Conservation (phyloP, 2,888 invertebrate species). For the Pristionchus mayeri region DNA sequence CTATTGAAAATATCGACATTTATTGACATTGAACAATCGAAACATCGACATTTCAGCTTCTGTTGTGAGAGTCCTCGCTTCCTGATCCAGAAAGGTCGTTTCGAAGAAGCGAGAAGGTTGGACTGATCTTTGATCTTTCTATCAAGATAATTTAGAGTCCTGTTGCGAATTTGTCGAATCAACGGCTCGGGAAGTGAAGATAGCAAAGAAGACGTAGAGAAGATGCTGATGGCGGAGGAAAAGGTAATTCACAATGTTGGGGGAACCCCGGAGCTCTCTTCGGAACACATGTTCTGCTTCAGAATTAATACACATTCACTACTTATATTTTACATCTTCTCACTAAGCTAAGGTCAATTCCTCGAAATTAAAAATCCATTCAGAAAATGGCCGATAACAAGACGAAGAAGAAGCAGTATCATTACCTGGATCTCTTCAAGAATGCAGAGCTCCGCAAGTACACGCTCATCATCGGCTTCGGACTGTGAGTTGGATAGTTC, state of each 20-base stretch:
- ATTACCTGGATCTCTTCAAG: not conserved
- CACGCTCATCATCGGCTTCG: not conserved
- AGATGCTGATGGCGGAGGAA: not conserved
- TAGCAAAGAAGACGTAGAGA: not conserved
- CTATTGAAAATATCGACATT: not conserved
- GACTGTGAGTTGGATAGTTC: not conserved
- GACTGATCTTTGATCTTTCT: not conserved
- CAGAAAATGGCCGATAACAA: not conserved
- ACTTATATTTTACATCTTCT: too few species aligned
- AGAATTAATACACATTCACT: too few species aligned
- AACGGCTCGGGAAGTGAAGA: not conserved
- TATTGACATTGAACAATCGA: not conserved
- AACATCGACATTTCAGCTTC: not conserved
- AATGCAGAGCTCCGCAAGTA: not conserved
- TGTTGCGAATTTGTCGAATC: not conserved
- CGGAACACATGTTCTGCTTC: too few species aligned
- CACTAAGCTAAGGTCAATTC: too few species aligned
- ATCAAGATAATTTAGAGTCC: not conserved
- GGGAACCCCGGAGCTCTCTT: too few species aligned
- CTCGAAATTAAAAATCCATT: not conserved
- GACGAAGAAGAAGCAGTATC: not conserved
- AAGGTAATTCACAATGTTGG: too few species aligned
- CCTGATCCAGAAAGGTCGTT: slow-evolving; percentile 63
- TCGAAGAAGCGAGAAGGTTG: slow-evolving; percentile 61
- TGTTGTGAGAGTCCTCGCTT: slow-evolving; percentile 61